Base-by-base conservation (phyloP, 2,888 invertebrate species). In the Allolobophora icterica region DNA sequence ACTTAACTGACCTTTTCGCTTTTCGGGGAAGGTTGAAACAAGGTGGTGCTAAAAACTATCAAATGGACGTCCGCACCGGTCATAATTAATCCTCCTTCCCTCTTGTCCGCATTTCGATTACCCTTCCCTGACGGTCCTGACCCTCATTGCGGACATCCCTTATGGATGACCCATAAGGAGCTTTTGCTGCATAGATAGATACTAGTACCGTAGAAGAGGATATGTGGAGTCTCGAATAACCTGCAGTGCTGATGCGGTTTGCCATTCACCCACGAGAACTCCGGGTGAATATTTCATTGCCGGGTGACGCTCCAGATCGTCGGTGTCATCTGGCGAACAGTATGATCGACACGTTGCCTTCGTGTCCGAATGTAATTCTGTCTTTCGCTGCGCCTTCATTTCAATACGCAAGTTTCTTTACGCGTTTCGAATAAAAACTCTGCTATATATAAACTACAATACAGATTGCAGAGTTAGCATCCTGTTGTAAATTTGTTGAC, bases 321-420 rank as follows among this genome's bases (percentile, higher is more conserved):
- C n/a, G n/a, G 30, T 71, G 4, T 13, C 71, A 71, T 71, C n/a
- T 71, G 71, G 71, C 71, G 71, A n/a, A 71, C 71, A 71, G 71
- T 11, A 11, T n/a, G n/a, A 30, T 30, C n/a, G 71, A 71, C 71
- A 8, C 8, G 0, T n/a, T 30, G 0, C n/a, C 1, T 71, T n/a
- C n/a, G 71, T n/a, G 30, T 71, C 71, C 71, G n/a, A 71, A n/a
- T 71, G 30, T n/a, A 71, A 71, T 71, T 11, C n/a, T 71, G n/a
- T 71, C 71, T 71, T 71, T 71, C 71, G 30, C n/a, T 71, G 71
- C 30, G 71, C 71, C n/a, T 71, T 71, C 71, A 71, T 71, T 71
- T 71, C 71, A 13, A n/a, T 11, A n/a, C n/a, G n/a, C 71, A 13
- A 5, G 30, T n/a, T 71, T 71, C 71, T n/a, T 8, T n/a, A 1